phyloP scores from a whole-genome alignment of 1,140 invertebrate genomes.

The Bilobella aurantiaca region DNA sequence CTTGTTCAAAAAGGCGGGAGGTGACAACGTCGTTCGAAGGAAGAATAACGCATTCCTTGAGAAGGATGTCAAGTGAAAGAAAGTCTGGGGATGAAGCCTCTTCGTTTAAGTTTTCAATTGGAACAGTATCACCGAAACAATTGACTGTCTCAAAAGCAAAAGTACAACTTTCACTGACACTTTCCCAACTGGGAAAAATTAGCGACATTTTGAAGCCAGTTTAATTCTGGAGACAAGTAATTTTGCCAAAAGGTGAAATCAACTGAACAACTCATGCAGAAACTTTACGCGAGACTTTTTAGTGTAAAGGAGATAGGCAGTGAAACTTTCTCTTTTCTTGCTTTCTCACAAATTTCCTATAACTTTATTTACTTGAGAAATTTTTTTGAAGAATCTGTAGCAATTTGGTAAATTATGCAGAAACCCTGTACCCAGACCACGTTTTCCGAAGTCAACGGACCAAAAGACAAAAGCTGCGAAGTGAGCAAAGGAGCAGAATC shows the following conservation, averaged over 20 bases:
- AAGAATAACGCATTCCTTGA: background rate
- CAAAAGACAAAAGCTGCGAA: background rate
- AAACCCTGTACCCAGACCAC: background rate
- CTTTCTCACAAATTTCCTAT: too few relatives aligned
- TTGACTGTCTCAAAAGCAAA: background rate
- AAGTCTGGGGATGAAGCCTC: background rate
- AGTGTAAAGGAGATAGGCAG: too few relatives aligned
- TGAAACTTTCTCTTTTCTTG: too few relatives aligned
- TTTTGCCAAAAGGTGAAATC: background rate
- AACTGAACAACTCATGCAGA: slow-evolving; percentile 6
- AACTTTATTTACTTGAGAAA: too few relatives aligned
- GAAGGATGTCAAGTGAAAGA: background rate
- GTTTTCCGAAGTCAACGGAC: background rate
- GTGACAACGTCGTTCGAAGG: background rate
- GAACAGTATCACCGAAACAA: background rate
- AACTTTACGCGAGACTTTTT: background rate
- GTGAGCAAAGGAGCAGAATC: background rate
- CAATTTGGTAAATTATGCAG: background rate
- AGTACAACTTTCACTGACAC: background rate
- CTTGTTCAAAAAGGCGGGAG: slow-evolving; percentile 18
- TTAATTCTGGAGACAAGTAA: background rate
- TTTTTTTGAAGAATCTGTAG: too few relatives aligned
- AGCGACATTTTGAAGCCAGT: slow-evolving; percentile 1
- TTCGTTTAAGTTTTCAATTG: too few relatives aligned
- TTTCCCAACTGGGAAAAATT: background rate